These are phyloP conservation scores for Plotosus lineatus DNA, from an alignment of 2,113 vertebrate genomes.

Conservation along the genomic window DNA sequence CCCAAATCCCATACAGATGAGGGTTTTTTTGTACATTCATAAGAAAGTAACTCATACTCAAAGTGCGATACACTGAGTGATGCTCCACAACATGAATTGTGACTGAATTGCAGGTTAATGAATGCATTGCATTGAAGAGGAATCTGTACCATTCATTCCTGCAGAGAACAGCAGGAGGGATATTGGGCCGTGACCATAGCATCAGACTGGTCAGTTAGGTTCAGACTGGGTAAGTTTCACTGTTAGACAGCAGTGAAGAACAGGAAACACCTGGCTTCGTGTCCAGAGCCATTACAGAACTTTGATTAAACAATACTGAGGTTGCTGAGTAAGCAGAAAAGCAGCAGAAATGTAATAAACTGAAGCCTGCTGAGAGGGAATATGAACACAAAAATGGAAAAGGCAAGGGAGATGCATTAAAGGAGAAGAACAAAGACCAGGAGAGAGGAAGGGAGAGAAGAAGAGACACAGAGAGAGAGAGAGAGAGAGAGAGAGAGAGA, in stretches of 20 bases:
- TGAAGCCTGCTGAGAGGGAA: conserved; percentile 24
- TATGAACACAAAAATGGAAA: not conserved
- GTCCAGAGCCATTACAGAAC: conserved; percentile 27
- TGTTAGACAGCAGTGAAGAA: conserved; percentile 8
- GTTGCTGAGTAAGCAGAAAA: conserved; percentile 29
- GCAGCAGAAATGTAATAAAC: conserved; percentile 37
- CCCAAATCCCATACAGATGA: not conserved
- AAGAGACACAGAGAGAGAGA: not conserved
- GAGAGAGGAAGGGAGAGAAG: conserved; percentile 23
- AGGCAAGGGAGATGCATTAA: not conserved
- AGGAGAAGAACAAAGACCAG: not conserved
- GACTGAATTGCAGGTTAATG: not conserved
- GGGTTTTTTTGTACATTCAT: not conserved
- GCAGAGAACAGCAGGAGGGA: not conserved
- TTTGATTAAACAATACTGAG: conserved; percentile 43
- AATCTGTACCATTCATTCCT: not conserved
- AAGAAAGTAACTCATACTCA: not conserved
- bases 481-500: not conserved
- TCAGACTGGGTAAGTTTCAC: conserved; percentile 5
- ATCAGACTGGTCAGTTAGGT: not conserved
- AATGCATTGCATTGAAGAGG: not conserved
- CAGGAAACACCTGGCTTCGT: conserved; percentile 31
- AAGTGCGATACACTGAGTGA: not conserved
- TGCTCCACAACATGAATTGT: not conserved
- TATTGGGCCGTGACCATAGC: conserved; percentile 3